phyloP scores from a whole-genome alignment of 2,888 invertebrate species.

The Poecilus cupreus region DNA sequence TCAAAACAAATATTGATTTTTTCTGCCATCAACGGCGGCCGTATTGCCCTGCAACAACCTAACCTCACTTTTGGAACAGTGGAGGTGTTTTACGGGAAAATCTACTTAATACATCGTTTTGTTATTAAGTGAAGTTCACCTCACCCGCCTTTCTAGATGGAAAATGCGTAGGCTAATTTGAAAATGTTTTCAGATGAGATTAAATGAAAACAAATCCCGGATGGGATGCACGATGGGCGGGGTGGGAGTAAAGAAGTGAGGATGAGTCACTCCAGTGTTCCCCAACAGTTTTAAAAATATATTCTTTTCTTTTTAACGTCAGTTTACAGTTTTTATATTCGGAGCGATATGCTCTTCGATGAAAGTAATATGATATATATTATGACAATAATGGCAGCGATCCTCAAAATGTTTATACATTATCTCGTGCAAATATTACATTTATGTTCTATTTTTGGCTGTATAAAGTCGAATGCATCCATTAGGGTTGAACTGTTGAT shows the following conservation, averaged over 20 bases:
- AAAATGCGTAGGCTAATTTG: constrained; percentile 45
- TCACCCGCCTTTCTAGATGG: not conserved
- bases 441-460: too few species aligned
- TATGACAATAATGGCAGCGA: too few species aligned
- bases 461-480: not conserved
- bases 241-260: not conserved
- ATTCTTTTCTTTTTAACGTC: too few species aligned
- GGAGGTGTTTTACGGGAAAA: constrained; percentile 15
- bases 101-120: constrained; percentile 45
- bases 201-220: constrained; percentile 53
- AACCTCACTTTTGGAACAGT: constrained; percentile 22
- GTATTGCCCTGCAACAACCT: not conserved
- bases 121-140: constrained; percentile 43
- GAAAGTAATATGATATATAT: too few species aligned
- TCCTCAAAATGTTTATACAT: too few species aligned
- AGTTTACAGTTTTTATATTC: too few species aligned
- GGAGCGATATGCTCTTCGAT: too few species aligned
- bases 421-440: too few species aligned
- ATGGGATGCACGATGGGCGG: not conserved
- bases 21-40: not conserved
- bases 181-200: constrained; percentile 55
- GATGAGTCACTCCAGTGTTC: not conserved
- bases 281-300: not conserved
- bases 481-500: not conserved
- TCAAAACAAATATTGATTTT: constrained; percentile 45